Evolutionary conservation across 2,888 invertebrate species (phyloP).

Genomic region (Melieria crassipennis): DNA sequence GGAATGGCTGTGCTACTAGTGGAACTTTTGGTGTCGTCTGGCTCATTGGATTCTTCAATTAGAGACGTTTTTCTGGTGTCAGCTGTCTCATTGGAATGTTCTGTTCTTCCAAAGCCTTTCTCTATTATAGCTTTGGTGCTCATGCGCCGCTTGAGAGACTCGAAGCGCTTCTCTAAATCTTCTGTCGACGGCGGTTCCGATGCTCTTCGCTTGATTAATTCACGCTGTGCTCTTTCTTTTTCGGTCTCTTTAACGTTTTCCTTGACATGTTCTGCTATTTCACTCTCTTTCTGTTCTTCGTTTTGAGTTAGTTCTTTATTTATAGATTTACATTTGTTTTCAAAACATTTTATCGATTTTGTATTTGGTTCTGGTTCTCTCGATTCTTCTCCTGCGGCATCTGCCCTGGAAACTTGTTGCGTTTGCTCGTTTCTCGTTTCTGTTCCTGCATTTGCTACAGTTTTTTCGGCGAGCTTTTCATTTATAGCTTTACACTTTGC

Average conservation of each 20-base stretch:
- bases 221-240: not conserved
- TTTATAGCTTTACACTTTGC: constrained; percentile 45
- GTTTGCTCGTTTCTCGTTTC: not conserved
- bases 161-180: constrained; percentile 47
- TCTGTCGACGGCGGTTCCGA: constrained; percentile 48
- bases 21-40: constrained; percentile 46
- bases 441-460: constrained; percentile 16
- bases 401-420: not conserved
- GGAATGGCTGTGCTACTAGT: not conserved
- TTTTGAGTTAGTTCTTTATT: constrained; percentile 26
- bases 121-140: constrained; percentile 32
- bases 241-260: not conserved
- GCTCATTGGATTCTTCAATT: constrained; percentile 15
- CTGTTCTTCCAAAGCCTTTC: constrained; percentile 26
- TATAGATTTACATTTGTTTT: constrained; percentile 26
- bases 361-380: not conserved
- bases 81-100: constrained; percentile 9
- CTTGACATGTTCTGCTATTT: not conserved
- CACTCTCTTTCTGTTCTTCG: not conserved
- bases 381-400: not conserved
- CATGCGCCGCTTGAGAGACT: constrained; percentile 46
- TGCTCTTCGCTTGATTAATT: constrained; percentile 34
- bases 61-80: not conserved
- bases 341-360: constrained; percentile 22
- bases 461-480: constrained; percentile 15